Evolutionary conservation across 2,113 vertebrate genomes (phyloP).

Genomic region (Seriola aureovittata): DNA sequence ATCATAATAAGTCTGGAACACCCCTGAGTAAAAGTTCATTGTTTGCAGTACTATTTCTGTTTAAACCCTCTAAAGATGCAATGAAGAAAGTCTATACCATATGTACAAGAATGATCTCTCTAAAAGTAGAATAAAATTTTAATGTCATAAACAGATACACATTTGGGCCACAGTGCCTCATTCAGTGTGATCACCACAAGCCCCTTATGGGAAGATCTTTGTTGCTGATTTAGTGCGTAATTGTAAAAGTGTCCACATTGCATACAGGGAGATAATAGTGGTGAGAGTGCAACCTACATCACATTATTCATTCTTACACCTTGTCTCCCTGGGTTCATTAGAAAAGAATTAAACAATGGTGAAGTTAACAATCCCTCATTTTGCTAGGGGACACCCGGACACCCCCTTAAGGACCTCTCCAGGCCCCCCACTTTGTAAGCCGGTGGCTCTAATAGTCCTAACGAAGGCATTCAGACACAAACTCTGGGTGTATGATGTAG

Average conservation of each 20-base stretch:
- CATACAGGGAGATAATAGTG: conserved; percentile 33
- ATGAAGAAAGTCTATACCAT: background rate
- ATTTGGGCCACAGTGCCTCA: conserved; percentile 4
- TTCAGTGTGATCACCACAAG: conserved; percentile 6
- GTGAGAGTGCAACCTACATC: conserved; percentile 13
- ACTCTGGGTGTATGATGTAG: conserved; percentile 85
- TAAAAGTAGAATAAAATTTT: conserved; percentile 16
- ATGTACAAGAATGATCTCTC: background rate
- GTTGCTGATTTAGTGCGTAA: conserved; percentile 35
- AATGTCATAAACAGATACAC: conserved; percentile 28
- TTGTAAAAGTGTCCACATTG: conserved; percentile 30
- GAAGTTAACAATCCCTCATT: conserved; percentile 35
- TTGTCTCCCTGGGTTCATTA: conserved; percentile 55
- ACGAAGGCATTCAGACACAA: conserved; percentile 78
- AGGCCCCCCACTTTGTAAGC: background rate
- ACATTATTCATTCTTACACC: conserved; percentile 54
- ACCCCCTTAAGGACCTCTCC: conserved; percentile 8
- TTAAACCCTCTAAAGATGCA: background rate
- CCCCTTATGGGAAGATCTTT: conserved; percentile 18
- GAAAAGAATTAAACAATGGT: conserved; percentile 53
- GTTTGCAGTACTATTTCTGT: background rate
- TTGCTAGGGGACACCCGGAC: background rate
- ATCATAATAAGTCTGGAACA: background rate
- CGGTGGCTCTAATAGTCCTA: conserved; percentile 31
- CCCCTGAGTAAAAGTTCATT: background rate